Percentiles rank a stretch among this genome's conserved stretches.
Conservation (phyloP, 2,888 invertebrate genomes). For the Gymnoscelis rufifasciata region DNA sequence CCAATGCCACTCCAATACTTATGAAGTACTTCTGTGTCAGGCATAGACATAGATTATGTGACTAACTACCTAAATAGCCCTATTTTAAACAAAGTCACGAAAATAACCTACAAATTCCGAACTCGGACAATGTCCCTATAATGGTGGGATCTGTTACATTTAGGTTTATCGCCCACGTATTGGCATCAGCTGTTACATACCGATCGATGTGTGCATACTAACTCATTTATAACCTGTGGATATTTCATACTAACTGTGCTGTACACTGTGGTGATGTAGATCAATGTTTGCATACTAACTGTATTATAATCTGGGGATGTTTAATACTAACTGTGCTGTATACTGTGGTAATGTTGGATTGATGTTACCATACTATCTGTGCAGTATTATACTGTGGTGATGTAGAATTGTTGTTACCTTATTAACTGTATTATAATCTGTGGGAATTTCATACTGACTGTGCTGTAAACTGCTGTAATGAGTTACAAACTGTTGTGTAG, state of each 20-base stretch:
- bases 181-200: constrained; percentile 19
- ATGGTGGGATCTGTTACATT: constrained; percentile 2
- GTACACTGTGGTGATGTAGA: constrained; percentile 2
- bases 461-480: too few species aligned
- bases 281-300: constrained; percentile 7
- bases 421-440: constrained; percentile 5
- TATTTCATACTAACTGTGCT: constrained; percentile 2
- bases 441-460: constrained; percentile 5
- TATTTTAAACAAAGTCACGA: constrained; percentile 13
- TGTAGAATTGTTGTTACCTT: too few species aligned
- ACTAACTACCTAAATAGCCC: too few species aligned
- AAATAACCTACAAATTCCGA: constrained; percentile 8
- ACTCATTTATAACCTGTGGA: constrained; percentile 5
- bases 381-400: too few species aligned
- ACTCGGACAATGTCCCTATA: constrained; percentile 12
- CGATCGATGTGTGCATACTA: constrained; percentile 12
- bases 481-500: too few species aligned
- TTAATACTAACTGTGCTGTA: constrained; percentile 8
- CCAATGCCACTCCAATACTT: too few species aligned
- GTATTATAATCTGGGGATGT: too few species aligned
- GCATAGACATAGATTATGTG: too few species aligned
- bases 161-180: constrained; percentile 15
- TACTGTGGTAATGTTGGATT: constrained; percentile 8
- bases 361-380: constrained; percentile 6
- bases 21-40: too few species aligned